Conservation (phyloP, 2,113 vertebrate species). For the Corapipo altera region DNA sequence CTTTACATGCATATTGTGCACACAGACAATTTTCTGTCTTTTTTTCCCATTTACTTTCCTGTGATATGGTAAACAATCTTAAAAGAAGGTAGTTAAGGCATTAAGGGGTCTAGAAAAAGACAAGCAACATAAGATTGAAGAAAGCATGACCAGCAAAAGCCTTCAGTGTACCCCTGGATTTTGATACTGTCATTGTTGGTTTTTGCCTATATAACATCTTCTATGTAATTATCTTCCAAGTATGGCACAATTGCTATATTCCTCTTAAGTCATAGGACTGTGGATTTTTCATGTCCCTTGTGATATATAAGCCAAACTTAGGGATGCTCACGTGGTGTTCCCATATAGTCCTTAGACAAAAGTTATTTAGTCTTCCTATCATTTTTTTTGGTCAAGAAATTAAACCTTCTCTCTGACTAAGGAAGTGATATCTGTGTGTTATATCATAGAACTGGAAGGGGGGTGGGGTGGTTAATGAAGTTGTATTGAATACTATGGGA, state of each 20-base stretch:
- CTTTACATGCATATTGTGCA: background rate
- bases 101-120: background rate
- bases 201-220: background rate
- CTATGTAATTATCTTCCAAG: background rate
- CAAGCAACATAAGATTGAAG: rapidly evolving
- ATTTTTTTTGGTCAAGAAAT: background rate
- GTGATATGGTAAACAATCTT: background rate
- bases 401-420: background rate
- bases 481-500: background rate
- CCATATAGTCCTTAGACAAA: background rate
- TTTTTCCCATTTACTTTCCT: background rate
- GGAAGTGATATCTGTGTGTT: background rate
- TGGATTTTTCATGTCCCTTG: background rate
- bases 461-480: background rate
- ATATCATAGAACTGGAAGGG: background rate
- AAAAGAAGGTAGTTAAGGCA: background rate
- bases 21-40: background rate
- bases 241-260: background rate
- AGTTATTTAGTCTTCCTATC: background rate
- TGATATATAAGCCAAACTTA: background rate
- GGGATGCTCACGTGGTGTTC: background rate
- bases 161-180: rapidly evolving
- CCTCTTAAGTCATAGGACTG: background rate
- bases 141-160: background rate
- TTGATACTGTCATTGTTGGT: background rate